Percentiles rank a stretch among this genome's conserved stretches.
Conservation (phyloP, 2,888 invertebrate species). For the Argyra leucocephala region DNA sequence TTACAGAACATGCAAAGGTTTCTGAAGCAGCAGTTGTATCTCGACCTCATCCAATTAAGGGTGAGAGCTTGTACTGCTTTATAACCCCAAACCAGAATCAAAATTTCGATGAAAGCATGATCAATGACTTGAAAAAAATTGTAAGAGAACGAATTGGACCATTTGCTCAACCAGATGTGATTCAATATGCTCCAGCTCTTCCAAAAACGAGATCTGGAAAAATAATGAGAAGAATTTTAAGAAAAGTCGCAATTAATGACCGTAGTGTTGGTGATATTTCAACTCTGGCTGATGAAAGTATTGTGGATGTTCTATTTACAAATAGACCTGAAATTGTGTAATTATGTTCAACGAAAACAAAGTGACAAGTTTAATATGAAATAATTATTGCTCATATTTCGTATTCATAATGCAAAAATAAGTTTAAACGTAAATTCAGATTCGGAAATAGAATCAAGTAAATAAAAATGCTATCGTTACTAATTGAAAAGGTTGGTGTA, state of each 20-base stretch:
- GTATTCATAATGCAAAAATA: no score
- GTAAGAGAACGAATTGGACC: constrained; percentile 90
- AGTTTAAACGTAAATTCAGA: no score
- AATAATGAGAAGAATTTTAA: constrained; percentile 90
- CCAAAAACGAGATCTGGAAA: constrained; percentile 98
- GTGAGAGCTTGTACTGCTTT: constrained; percentile 95
- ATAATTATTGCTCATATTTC: no score
- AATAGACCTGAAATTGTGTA: constrained; percentile 49
- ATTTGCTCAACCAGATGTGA: constrained; percentile 88
- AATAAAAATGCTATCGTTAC: no score
- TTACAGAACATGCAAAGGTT: constrained; percentile 67
- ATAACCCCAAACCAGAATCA: constrained; percentile 78
- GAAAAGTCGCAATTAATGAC: constrained; percentile 87
- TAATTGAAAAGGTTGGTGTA: no score
- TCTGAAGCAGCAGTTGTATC: constrained; percentile 96
- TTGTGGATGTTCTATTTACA: constrained; percentile 71
- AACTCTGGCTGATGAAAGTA: constrained; percentile 85
- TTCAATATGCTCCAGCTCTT: constrained; percentile 86
- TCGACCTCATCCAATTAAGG: constrained; percentile 87
- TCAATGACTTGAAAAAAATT: constrained; percentile 61
- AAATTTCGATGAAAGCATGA: constrained; percentile 58
- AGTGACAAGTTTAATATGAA: no score
- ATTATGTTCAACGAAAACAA: no score
- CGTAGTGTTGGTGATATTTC: constrained; percentile 84
- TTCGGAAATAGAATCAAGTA: no score